Conservation (phyloP, 2,113 vertebrate genomes). For the Malurus alboscapulatus region DNA sequence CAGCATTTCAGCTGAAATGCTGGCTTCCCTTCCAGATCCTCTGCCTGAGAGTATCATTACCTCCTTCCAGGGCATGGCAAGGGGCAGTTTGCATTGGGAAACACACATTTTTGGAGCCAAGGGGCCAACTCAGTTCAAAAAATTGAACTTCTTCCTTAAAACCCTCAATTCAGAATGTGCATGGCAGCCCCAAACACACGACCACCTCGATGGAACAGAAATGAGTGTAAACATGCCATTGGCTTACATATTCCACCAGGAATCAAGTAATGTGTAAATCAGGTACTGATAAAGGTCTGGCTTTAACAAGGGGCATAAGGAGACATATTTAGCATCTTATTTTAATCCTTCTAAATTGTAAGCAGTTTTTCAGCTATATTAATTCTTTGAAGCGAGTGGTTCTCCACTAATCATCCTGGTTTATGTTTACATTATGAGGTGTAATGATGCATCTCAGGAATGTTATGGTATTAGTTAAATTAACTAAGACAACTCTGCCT, state of each 20-base stretch:
- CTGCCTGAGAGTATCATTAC: neutral
- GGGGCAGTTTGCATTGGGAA: neutral
- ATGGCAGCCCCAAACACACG: accelerated
- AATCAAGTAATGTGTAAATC: neutral
- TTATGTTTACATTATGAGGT: constrained; percentile 60
- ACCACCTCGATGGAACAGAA: neutral
- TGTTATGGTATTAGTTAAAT: constrained; percentile 55
- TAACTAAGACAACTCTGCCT: constrained; percentile 60
- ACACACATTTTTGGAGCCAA: neutral
- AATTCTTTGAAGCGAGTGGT: neutral
- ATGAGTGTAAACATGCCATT: neutral
- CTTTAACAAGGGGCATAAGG: neutral
- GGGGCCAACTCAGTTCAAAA: neutral
- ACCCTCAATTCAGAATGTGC: neutral
- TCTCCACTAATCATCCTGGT: constrained; percentile 43
- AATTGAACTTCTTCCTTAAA: neutral
- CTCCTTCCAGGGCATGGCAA: neutral
- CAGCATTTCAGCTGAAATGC: neutral
- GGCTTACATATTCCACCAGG: neutral
- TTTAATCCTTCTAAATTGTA: constrained; percentile 27
- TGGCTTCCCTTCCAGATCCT: neutral
- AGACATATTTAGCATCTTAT: neutral
- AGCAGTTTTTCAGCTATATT: constrained; percentile 18
- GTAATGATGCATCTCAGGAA: constrained; percentile 58
- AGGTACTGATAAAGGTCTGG: neutral